Base-by-base conservation (phyloP, 2,797 vertebrate genomes). In the Garrulus glandarius region DNA sequence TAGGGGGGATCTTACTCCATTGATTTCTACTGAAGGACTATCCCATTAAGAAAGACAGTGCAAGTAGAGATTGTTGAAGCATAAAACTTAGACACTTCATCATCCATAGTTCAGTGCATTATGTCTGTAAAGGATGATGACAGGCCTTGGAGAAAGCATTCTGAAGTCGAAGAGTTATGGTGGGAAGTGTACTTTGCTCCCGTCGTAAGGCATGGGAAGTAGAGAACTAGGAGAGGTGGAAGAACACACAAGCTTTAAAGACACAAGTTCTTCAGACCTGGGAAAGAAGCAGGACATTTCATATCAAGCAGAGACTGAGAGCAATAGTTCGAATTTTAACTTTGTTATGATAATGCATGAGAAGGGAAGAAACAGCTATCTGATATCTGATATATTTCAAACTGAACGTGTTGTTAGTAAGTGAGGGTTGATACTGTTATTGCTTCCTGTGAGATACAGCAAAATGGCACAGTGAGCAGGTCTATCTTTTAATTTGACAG, bases 201-300 rank as follows among this genome's bases (percentile, higher is more conserved):
- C 0, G 2, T 57, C 9, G 3, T 37, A 61, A 74, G 21, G 20
- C 34, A 36, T 11, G 13, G 14, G 13, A 2, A 1, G 8, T 32
- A 46, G 41, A 32, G 34, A 68, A 9, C 41, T 61, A 47, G 26
- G 9, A 59, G 24, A 46, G 4, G 3, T 60, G 65, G 21, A 91
- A 70, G 16, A 84, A 17, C 8, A 60, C 5, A 39, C 0, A 27
- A 27, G 9, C 5, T 79, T 52, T 79, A 44, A 78, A 56, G 29
- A 30, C 10, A 26, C 30, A 77, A 93, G 1, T 5, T 46, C 26
- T 76, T 80, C 56, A 81, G 27, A 74, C 15, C 19, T 74, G 37
- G 79, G 8, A 10, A 76, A 72, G 70, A 82, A 85, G 27, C 13
- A 65, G 34, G 37, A 64, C 4, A 11, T 61, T 85, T 87, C 15